Conservation (phyloP, 1,140 invertebrate species). For the Globodera rostochiensis region DNA sequence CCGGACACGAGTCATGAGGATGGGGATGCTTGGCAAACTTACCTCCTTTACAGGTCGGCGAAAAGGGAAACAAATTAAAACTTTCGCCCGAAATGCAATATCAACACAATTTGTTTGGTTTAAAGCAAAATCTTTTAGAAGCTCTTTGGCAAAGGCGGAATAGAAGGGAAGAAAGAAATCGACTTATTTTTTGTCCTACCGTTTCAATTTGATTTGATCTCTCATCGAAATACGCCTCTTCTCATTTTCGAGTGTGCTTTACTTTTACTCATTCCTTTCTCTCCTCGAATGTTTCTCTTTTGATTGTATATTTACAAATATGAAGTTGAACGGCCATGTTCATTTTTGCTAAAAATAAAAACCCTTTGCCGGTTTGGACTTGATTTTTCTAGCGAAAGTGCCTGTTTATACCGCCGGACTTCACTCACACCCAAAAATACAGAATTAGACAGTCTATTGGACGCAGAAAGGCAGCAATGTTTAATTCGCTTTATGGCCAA, state of each 20-base stretch:
- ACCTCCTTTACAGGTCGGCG: constrained; percentile 17
- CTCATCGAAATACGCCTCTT: constrained; percentile 5
- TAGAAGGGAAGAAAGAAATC: background rate
- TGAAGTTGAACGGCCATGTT: too few relatives aligned
- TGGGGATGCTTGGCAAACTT: constrained; percentile 13
- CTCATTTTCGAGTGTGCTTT: background rate
- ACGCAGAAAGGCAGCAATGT: too few relatives aligned
- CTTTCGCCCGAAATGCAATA: background rate
- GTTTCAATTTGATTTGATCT: constrained; percentile 1
- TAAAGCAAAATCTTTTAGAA: constrained; percentile 2
- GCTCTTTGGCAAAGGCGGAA: constrained; percentile 22
- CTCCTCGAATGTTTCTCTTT: too few relatives aligned
- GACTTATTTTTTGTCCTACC: background rate
- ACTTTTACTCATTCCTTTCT: background rate
- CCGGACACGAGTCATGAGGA: constrained; percentile 2
- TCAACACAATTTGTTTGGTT: background rate
- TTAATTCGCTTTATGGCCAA: too few relatives aligned
- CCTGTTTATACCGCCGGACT: too few relatives aligned
- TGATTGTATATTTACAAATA: too few relatives aligned
- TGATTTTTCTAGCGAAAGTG: too few relatives aligned
- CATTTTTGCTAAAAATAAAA: too few relatives aligned
- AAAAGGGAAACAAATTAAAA: too few relatives aligned
- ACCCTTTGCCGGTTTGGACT: too few relatives aligned
- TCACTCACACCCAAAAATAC: too few relatives aligned
- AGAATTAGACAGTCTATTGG: too few relatives aligned